A percentile compares a stretch with the other conserved stretches of the same genome.
Conservation (phyloP, 2,888 invertebrate genomes). For the Lymantria monacha region DNA sequence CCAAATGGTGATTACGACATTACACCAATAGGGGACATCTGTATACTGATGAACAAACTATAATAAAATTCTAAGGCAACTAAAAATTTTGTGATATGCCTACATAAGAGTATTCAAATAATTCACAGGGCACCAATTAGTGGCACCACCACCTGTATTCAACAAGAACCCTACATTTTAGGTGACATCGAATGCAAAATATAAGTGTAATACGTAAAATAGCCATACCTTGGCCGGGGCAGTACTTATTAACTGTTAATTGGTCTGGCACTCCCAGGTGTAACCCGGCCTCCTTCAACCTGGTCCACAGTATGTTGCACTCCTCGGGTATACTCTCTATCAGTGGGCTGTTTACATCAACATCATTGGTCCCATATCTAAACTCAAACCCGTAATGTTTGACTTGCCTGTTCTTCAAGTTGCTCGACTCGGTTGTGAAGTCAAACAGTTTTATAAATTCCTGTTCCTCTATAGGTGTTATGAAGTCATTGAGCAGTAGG, state of each 20-base stretch:
- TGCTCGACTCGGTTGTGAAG: slow-evolving; percentile 51
- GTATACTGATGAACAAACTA: too few species aligned
- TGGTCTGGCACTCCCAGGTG: slow-evolving; percentile 86
- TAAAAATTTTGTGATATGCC: too few species aligned
- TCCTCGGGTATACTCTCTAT: slow-evolving; percentile 85
- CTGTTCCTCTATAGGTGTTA: slow-evolving; percentile 86
- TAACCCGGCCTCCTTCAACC: slow-evolving; percentile 68
- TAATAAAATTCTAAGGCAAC: too few species aligned
- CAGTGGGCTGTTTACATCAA: slow-evolving; percentile 87
- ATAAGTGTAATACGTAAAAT: too few species aligned
- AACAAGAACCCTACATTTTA: too few species aligned
- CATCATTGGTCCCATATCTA: slow-evolving; percentile 92
- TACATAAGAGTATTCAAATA: too few species aligned
- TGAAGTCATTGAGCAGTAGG: slow-evolving; percentile 86
- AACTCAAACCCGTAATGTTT: slow-evolving; percentile 97
- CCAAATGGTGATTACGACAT: too few species aligned
- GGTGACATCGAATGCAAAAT: too few species aligned
- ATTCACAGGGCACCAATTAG: too few species aligned
- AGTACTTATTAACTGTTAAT: slow-evolving; percentile 91
- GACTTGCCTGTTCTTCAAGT: slow-evolving; percentile 91
- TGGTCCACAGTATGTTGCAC: slow-evolving; percentile 85
- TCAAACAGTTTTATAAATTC: slow-evolving; percentile 82
- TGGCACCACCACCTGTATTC: too few species aligned
- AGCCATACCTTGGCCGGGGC: slow-evolving; percentile 88
- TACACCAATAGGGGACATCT: too few species aligned